phyloP scores from a whole-genome alignment of 2,113 vertebrate species.

The Rhinopomastus cyanomelas region DNA sequence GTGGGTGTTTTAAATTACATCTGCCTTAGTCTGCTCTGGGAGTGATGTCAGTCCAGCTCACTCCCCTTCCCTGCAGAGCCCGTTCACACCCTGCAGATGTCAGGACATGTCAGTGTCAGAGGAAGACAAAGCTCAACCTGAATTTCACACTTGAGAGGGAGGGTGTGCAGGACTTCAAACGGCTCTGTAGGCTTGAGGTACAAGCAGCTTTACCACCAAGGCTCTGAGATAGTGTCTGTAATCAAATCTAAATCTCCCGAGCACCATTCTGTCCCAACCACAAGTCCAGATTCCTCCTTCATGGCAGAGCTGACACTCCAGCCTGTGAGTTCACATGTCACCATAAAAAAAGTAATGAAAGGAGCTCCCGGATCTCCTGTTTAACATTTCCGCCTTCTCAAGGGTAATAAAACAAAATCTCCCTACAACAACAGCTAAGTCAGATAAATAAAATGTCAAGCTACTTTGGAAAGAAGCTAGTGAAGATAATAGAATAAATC shows the following conservation, averaged over 20 bases:
- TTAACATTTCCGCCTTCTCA: constrained; percentile 51
- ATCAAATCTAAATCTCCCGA: neutral
- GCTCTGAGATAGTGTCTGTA: neutral
- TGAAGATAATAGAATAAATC: constrained; percentile 49
- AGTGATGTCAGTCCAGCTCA: rapidly evolving
- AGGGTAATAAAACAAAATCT: constrained; percentile 54
- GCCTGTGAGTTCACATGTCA: neutral
- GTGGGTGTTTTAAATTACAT: neutral
- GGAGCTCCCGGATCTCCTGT: neutral
- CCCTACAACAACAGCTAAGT: constrained; percentile 42
- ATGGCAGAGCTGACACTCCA: neutral
- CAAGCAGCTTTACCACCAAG: neutral
- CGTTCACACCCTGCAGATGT: rapidly evolving
- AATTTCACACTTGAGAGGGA: neutral
- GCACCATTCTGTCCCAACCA: neutral
- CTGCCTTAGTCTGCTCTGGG: neutral
- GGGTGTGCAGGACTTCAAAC: neutral
- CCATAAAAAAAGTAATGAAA: neutral
- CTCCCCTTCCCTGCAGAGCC: neutral
- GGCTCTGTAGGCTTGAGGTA: neutral
- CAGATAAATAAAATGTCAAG: constrained; percentile 57
- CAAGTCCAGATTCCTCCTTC: neutral
- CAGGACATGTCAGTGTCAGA: neutral
- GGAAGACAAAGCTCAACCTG: neutral
- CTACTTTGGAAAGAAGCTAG: constrained; percentile 45